Evolutionary conservation across 2,888 invertebrate species (phyloP).

Genomic region (Conomelus anceps): DNA sequence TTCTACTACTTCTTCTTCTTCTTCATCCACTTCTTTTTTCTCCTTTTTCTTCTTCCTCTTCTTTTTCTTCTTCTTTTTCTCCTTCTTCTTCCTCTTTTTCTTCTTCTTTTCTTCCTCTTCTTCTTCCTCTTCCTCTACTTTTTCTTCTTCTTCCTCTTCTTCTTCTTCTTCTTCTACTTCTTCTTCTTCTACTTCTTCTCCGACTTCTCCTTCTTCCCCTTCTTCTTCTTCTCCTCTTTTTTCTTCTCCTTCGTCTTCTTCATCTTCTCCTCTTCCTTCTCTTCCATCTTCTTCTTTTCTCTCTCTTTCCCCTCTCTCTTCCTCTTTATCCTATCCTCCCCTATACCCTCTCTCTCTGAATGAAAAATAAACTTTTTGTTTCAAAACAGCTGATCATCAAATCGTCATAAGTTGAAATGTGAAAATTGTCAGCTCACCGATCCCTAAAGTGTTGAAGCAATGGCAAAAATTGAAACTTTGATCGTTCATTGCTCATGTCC

Average conservation of each 20-base stretch:
- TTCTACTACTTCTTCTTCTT: too few relatives aligned
- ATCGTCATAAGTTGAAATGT: too few relatives aligned
- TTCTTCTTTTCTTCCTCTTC: neutral
- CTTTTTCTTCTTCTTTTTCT: neutral
- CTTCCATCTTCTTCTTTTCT: neutral
- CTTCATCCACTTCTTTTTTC: neutral
- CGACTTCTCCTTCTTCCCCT: neutral
- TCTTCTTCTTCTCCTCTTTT: neutral
- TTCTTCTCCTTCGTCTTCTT: neutral
- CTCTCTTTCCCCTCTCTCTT: too few relatives aligned
- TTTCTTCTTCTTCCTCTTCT: neutral
- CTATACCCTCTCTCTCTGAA: neutral
- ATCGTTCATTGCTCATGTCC: too few relatives aligned
- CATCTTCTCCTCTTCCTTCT: neutral
- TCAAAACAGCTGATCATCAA: too few relatives aligned
- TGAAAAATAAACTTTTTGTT: neutral
- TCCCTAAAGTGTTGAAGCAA: too few relatives aligned
- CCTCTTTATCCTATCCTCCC: neutral
- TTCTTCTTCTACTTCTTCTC: neutral
- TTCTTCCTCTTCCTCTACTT: neutral
- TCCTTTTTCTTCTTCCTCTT: neutral
- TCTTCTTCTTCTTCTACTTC: neutral
- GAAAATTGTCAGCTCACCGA: too few relatives aligned
- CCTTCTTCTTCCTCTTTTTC: neutral
- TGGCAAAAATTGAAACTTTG: too few relatives aligned